These are phyloP conservation scores for Centropristis striata DNA, from an alignment of 2,113 vertebrate genomes.

Conservation along the genomic window DNA sequence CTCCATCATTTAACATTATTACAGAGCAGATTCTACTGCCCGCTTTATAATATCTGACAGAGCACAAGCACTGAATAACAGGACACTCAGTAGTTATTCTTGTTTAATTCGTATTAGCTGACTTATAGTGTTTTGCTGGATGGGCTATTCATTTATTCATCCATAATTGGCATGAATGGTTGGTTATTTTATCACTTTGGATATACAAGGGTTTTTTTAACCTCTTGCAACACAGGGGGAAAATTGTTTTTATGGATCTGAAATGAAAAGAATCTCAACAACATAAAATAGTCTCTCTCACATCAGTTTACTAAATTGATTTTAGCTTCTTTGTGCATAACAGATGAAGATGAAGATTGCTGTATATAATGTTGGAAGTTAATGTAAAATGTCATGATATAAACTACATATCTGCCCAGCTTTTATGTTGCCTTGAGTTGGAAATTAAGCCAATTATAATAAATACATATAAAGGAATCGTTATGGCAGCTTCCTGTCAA, in stretches of 20 bases:
- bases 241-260: not conserved
- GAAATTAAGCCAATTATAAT: not conserved
- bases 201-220: not conserved
- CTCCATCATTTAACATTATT: not conserved
- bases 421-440: not conserved
- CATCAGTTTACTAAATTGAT: not conserved
- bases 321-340: not conserved
- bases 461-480: not conserved
- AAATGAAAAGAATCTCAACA: not conserved
- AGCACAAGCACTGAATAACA: not conserved
- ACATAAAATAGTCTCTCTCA: too few relatives aligned
- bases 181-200: not conserved
- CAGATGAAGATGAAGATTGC: not conserved
- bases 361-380: not conserved
- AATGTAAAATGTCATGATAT: not conserved
- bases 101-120: not conserved
- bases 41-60: not conserved
- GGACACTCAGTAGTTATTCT: not conserved
- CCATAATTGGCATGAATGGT: not conserved
- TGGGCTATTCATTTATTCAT: not conserved
- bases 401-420: not conserved
- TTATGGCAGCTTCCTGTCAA: too few relatives aligned
- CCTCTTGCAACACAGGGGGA: not conserved
- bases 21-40: not conserved
- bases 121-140: not conserved